Percentiles rank a stretch among this genome's conserved stretches.
Evolutionary conservation across 2,113 vertebrate species (phyloP).

Genomic region (Steatornis caripensis): DNA sequence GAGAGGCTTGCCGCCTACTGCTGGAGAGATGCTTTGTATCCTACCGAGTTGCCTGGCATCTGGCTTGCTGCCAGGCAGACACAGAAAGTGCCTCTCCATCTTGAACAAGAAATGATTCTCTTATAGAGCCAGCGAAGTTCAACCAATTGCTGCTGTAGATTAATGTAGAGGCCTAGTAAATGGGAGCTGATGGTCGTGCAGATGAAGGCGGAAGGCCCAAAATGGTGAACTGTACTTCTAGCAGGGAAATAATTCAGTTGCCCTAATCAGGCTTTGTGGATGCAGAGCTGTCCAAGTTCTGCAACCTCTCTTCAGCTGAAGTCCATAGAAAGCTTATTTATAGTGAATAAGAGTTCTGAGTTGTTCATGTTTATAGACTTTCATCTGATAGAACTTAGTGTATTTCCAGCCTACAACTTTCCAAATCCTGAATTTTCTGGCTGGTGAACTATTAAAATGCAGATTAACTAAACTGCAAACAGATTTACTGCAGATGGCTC

Average conservation of each 20-base stretch:
- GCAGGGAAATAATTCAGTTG: not conserved
- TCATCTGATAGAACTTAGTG: not conserved
- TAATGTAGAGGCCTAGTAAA: not conserved
- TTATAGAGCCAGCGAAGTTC: not conserved
- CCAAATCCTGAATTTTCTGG: slow-evolving; percentile 48
- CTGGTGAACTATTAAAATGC: slow-evolving; percentile 69
- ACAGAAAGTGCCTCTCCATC: not conserved
- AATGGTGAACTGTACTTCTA: not conserved
- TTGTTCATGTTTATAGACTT: not conserved
- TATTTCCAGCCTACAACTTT: slow-evolving; percentile 1
- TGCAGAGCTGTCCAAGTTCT: not conserved
- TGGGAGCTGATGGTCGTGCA: not conserved
- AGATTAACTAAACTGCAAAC: slow-evolving; percentile 69
- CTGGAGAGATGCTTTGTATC: not conserved
- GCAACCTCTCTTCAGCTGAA: not conserved
- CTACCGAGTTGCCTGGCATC: not conserved
- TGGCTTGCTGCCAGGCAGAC: not conserved
- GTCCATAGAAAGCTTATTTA: not conserved
- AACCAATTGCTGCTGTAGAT: not conserved
- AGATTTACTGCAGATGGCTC: slow-evolving; percentile 56
- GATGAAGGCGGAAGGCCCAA: not conserved
- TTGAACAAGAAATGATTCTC: not conserved
- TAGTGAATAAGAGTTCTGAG: not conserved
- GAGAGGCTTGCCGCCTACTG: slow-evolving; percentile 1
- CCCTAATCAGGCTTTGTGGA: not conserved